Evolutionary conservation across 2,113 vertebrate species (phyloP), one percentile per base, ranked within the genome.

Genomic region (Peromyscus maniculatus): DNA sequence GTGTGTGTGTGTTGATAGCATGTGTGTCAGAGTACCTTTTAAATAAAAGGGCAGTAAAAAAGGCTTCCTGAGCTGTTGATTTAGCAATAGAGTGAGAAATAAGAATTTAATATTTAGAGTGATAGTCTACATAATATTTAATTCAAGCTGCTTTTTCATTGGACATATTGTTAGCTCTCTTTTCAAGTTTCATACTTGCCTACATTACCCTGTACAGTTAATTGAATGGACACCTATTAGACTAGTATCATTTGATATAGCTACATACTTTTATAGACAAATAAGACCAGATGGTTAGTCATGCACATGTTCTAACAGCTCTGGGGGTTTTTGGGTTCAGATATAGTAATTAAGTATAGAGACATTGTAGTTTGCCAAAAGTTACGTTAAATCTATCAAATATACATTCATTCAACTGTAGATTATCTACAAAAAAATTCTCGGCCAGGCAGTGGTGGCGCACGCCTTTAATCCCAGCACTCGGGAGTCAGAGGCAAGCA

Each of bases 21-120:
- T 97, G 10, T 97, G 31, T 88, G 9, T 98, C 95, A 98, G 93
- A 87, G 69, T 86, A 86, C 55, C 84, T 97, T 69, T 94, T 89
- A 96, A 93, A 93, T 83, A 91, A 92, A 96, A 26, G 21, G 16
- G 16, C 87, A 77, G n/a, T 39, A 11, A 43, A 28, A 36, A 55
- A 92, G 57, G 66, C 13, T 4, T 71, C 31, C 16, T 43, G 71
- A 89, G 71, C 55, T 69, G 57, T 46, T 97, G 91, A 89, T 94
- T 97, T 97, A 92, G 93, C 94, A 93, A 79, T 97, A 62, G 93
- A 84, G 33, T 96, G 89, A 93, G 94, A 97, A 95, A 49, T 84
- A 92, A 91, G 79, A 87, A 59, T 95, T 91, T 98, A 93, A 26
- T 87, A 59, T 96, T 97, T 92, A 91, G 95, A 24, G 39, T 98